These are phyloP conservation scores for Drosophila merina DNA, from an alignment of 2,888 invertebrate species.

Conservation along the genomic window DNA sequence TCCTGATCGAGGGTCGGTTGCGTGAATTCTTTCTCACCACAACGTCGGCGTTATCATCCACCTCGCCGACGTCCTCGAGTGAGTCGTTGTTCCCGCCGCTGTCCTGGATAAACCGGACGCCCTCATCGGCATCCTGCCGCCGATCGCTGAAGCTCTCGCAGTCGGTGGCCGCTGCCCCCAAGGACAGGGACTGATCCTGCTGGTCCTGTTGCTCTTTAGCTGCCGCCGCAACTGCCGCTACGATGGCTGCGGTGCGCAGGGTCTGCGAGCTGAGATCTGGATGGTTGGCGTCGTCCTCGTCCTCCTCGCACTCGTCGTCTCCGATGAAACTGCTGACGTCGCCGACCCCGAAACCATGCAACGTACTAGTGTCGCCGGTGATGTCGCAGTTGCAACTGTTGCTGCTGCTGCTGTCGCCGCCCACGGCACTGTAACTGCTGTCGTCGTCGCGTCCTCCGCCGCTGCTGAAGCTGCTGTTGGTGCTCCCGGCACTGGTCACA, in stretches of 20 bases:
- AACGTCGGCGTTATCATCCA: conserved; percentile 73
- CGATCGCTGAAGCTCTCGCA: conserved; percentile 71
- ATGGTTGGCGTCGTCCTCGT: conserved; percentile 59
- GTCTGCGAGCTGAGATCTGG: conserved; percentile 66
- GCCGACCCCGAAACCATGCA: conserved; percentile 81
- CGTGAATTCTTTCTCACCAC: conserved; percentile 64
- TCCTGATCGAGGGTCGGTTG: conserved; percentile 65
- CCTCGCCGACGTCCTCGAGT: conserved; percentile 68
- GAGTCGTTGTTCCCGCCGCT: conserved; percentile 61
- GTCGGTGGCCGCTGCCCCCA: conserved; percentile 56
- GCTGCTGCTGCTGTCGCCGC: conserved; percentile 78
- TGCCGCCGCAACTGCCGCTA: conserved; percentile 70
- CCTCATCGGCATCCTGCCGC: conserved; percentile 60
- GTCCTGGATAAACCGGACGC: conserved; percentile 55
- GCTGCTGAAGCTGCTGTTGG: conserved; percentile 68
- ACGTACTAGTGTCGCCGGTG: conserved; percentile 81
- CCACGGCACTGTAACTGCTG: conserved; percentile 65
- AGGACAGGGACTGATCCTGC: conserved; percentile 27
- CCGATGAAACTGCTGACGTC: conserved; percentile 78
- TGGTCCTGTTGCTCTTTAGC: conserved; percentile 55
- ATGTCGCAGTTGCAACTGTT: conserved; percentile 82
- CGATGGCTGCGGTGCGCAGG: conserved; percentile 70
- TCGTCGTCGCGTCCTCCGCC: conserved; percentile 63
- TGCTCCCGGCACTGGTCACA: conserved; percentile 70
- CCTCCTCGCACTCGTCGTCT: conserved; percentile 59